A percentile compares a stretch with the other conserved stretches of the same genome.
Evolutionary conservation across 2,113 vertebrate genomes (phyloP).

Genomic region (Fregata magnificens): DNA sequence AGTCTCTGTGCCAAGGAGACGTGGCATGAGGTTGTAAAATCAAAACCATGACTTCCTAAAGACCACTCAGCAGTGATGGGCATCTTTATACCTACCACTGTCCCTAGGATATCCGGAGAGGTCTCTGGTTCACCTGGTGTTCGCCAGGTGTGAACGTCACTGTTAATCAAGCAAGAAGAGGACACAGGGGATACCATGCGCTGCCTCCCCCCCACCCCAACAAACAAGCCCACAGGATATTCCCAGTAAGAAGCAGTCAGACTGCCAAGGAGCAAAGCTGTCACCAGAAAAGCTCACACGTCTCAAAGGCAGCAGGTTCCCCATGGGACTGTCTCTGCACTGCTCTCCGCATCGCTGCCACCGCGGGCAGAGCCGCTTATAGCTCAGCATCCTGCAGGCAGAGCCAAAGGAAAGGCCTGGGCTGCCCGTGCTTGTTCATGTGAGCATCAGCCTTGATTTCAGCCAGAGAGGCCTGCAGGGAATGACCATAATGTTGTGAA

Average conservation of each 20-base stretch:
- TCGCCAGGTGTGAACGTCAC: fast-evolving
- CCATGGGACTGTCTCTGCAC: fast-evolving
- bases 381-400: neutral
- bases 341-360: fast-evolving
- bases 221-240: neutral
- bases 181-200: fast-evolving
- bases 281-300: neutral
- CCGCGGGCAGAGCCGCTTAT: fast-evolving
- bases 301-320: neutral
- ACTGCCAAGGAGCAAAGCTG: neutral
- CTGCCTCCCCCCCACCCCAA: neutral
- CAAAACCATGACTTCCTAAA: neutral
- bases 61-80: neutral
- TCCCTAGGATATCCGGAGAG: neutral
- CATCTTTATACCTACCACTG: neutral
- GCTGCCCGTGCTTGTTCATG: neutral
- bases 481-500: neutral
- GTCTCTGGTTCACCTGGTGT: neutral
- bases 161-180: fast-evolving
- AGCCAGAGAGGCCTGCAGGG: neutral
- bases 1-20: neutral
- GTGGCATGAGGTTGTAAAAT: neutral
- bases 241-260: neutral
- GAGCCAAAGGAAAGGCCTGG: neutral
- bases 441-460: neutral